Percentiles rank a stretch among this genome's conserved stretches.
Conservation (phyloP, 2,113 vertebrate species). For the Sebastes fasciatus region DNA sequence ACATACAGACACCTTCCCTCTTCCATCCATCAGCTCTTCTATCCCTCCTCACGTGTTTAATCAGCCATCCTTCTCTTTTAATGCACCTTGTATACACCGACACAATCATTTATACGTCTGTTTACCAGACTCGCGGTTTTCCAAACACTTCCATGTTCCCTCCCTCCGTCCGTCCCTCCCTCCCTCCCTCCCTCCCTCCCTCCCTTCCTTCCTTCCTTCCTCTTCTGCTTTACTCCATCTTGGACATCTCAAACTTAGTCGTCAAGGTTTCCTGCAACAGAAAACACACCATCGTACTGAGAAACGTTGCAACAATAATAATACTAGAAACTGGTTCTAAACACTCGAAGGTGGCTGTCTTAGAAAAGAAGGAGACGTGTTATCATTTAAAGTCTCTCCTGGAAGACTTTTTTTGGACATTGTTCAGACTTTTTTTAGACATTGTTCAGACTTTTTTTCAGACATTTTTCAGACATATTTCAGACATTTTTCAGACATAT, state of each 20-base stretch:
- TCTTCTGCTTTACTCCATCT: conserved; percentile 84
- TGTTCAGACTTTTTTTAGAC: too few relatives aligned
- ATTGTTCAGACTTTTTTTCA: too few relatives aligned
- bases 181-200: not conserved
- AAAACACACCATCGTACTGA: not conserved
- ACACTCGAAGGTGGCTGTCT: too few relatives aligned
- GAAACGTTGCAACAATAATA: not conserved
- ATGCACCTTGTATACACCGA: not conserved
- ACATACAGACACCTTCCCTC: not conserved
- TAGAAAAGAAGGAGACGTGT: too few relatives aligned
- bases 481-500: too few relatives aligned
- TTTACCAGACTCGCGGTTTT: not conserved
- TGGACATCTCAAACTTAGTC: conserved; percentile 88
- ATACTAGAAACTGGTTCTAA: too few relatives aligned
- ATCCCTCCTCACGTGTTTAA: not conserved
- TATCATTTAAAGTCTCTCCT: too few relatives aligned
- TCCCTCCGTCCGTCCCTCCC: too few relatives aligned
- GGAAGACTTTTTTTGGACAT: too few relatives aligned
- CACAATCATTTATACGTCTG: not conserved
- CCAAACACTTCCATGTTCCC: not conserved
- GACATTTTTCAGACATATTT: too few relatives aligned
- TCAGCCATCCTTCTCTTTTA: not conserved
- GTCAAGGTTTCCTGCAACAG: conserved; percentile 83
- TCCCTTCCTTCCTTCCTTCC: not conserved
- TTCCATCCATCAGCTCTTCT: not conserved